Evolutionary conservation across 2,888 invertebrate genomes (phyloP), one percentile per base, ranked within the genome.

Genomic region (Taphrorychus bicolor): DNA sequence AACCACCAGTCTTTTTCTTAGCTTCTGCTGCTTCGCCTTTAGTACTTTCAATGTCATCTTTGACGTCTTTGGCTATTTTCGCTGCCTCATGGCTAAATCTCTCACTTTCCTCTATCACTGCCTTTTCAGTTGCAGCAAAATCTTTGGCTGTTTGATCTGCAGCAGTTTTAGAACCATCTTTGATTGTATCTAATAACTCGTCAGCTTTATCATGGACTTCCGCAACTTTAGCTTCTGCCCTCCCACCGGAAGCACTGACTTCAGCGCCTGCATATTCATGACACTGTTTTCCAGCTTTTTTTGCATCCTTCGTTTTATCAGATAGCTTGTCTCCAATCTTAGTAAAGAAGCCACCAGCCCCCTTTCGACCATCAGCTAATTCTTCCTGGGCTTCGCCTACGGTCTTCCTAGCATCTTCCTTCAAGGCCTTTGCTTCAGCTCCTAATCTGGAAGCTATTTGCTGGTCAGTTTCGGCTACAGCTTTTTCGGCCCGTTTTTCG

Each of bases 291-390:
- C 16, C 48, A 14, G 48, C 48, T 71, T n/a, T 66, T 52, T 42
- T 70, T 70, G 2, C 70, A 69, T 72, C 68, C 65, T 72, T 72
- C n/a, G 71, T 45, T 45, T 72, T 72, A 2, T 71, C 72, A 1
- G 59, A 64, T n/a, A 67, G 58, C 53, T 73, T 72, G 4, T 68
- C 69, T 7, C 72, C 72, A 1, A 70, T 9, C 69, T 73, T 73
- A 19, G 63, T 68, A 19, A 75, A 70, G 19, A 74, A 71, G 21
- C 74, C 65, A 21, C 64, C 71, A 49, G 70, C 64, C 16, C 24
- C 24, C 32, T 24, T 54, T 54, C 73, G 51, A 2, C 63, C 70
- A 1, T 74, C 76, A 2, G 76, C 71, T 1, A 71, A 69, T 21
- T 66, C 68, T 18, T 70, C 61, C n/a, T n/a, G n/a, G n/a, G n/a